Base-by-base conservation (phyloP, 2,797 vertebrate species). In the Apogon talboti region DNA sequence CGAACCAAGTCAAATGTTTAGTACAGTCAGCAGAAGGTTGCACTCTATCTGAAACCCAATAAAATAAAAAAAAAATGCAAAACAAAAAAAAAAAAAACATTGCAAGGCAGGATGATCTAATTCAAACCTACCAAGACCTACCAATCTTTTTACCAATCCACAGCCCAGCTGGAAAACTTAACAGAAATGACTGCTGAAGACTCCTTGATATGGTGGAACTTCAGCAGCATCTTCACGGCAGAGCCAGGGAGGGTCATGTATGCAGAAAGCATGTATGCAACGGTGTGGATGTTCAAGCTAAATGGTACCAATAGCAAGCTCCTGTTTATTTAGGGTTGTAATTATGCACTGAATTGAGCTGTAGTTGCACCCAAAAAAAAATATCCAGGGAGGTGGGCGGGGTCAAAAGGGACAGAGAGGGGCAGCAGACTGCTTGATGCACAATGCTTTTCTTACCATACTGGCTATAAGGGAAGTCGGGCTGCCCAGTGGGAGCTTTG, bases 391-490 rank as follows among this genome's bases (percentile, higher is more conserved):
- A 78, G 76, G 84, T 65, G 77, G 46, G 64, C 66, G 66, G 71
- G 74, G 35, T 50, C 30, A 66, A 76, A 71, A 50, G 52, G 75
- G 60, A 75, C 58, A 72, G 52, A 86, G 66, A 59, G 16, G 64
- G 78, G 77, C 62, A 59, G 74, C 67, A 72, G 64, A 64, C 71
- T 66, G 53, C 21, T 68, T 68, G 47, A 57, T 80, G 63, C 71
- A 76, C 58, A 64, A 68, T 55, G 64, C 46, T 60, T 51, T 44
- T 95, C 97, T 96, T 94, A 99, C 98, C 98, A 92, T 98, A 99
- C 90, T 99, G 98, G 91, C 96, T 96, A 66, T 98, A 99, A 72
- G 98, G 91, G 90, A 98, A 99, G 83, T 99, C 98, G 19, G 96
- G 97, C 88, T 98, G 97, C 85, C 95, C 97, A 46, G 95, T 92